These are phyloP conservation scores for Globodera ellingtonae DNA, from an alignment of 1,140 invertebrate species.

Conservation along the genomic window DNA sequence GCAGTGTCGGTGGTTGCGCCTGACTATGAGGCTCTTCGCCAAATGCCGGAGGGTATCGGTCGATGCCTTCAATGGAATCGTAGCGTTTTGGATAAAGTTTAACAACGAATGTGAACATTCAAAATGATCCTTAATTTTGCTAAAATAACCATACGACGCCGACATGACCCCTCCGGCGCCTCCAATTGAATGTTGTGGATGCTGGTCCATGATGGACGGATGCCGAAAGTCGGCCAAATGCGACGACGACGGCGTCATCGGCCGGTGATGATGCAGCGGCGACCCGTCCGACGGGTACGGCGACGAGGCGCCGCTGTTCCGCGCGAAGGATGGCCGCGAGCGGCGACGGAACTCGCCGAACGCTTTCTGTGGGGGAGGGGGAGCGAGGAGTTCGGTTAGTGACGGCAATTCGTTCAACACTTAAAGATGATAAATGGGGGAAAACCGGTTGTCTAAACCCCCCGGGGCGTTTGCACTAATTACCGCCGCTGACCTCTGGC, in stretches of 20 bases:
- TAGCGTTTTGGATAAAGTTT: not conserved
- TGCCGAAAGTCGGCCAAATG: slow-evolving; percentile 22
- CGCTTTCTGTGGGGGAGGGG: slow-evolving; percentile 5
- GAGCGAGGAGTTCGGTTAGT: not conserved
- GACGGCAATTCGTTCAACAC: not conserved
- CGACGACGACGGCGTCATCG: not conserved
- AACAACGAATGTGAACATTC: not conserved
- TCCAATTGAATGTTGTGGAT: not conserved
- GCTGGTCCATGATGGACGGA: not conserved
- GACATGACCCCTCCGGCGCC: not conserved
- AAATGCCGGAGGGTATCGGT: not conserved
- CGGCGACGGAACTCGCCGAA: slow-evolving; percentile 8
- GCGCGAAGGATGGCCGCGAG: slow-evolving; percentile 3
- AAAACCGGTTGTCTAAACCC: not conserved
- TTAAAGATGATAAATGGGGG: not conserved
- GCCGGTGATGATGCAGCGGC: slow-evolving; percentile 13
- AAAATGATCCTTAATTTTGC: not conserved
- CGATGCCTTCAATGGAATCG: slow-evolving; percentile 6
- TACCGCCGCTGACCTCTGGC: not conserved
- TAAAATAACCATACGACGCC: not conserved
- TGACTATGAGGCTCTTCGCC: slow-evolving; percentile 1
- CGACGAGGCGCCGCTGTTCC: slow-evolving; percentile 10
- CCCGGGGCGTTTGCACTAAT: not conserved
- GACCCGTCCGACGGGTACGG: slow-evolving; percentile 6
- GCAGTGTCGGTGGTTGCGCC: slow-evolving; percentile 19